Percentiles rank a stretch among this genome's conserved stretches.
phyloP scores from a whole-genome alignment of 2,113 vertebrate genomes.

The Gallinago undulata region DNA sequence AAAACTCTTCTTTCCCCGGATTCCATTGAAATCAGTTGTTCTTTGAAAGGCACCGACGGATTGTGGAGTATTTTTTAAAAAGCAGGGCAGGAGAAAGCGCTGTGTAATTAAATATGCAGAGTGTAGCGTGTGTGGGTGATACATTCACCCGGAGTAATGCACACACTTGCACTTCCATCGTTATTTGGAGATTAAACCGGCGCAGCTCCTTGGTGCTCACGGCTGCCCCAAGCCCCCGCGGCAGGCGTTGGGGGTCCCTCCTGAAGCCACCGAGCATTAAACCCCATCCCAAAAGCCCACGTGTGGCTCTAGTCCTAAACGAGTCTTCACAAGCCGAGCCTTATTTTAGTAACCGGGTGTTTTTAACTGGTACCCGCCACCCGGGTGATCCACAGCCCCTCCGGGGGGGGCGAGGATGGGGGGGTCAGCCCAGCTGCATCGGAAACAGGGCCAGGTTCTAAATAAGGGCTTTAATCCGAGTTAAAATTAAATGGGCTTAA shows the following conservation, averaged over 20 bases:
- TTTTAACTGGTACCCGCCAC: background rate
- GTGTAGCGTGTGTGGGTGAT: constrained; percentile 9
- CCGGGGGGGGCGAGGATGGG: fast-evolving
- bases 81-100: background rate
- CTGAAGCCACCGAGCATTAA: background rate
- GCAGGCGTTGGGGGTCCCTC: background rate
- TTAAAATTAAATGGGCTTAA: constrained; percentile 65
- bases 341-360: background rate
- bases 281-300: background rate
- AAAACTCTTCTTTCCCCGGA: background rate
- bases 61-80: constrained; percentile 17
- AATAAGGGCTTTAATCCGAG: constrained; percentile 60
- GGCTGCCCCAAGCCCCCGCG: background rate
- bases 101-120: constrained; percentile 28
- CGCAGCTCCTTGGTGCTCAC: background rate
- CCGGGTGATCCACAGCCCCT: background rate
- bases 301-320: background rate
- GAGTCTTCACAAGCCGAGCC: background rate
- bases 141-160: constrained; percentile 19
- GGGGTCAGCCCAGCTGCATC: background rate
- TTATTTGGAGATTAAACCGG: constrained; percentile 44
- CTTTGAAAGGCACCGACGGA: background rate
- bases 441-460: constrained; percentile 37
- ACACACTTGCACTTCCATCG: constrained; percentile 24
- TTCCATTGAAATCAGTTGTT: background rate